Base-by-base conservation (phyloP, 2,888 invertebrate species). In the Campoplex capitator region DNA sequence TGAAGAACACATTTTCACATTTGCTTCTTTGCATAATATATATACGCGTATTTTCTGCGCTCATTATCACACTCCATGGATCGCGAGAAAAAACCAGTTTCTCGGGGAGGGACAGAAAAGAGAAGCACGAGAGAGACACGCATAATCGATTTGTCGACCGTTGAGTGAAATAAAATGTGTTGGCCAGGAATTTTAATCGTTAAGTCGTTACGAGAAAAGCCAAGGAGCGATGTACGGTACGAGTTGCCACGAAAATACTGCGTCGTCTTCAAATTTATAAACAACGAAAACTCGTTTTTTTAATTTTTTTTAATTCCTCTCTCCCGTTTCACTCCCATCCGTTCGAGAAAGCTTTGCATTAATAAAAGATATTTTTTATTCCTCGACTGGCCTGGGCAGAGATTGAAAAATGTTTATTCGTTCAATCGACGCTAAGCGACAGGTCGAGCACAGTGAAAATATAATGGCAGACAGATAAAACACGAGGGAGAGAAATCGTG, bases 81-180 rank as follows among this genome's bases (percentile, higher is more conserved):
- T 35, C 32, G 58, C 3, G 8, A 18, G 28, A 28, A 54, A 38
- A 76, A 76, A 83, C 86, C 65, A 71, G 75, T 79, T 86, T 65
- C 42, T 54, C 45, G 65, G n/a, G 23, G 23, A 23, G 23, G 23
- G 67, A 68, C 7, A 48, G 13, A 38, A 45, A 68, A 58, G 54
- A 87, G 78, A 68, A 83, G 85, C 23, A 78, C 70, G 82, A 70
- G 75, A 78, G 76, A 81, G 65, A 74, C 23, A 23, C 65, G 65
- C 42, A 62, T 86, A 85, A 84, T 83, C 85, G 83, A 88, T 89
- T 89, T 86, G 86, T 89, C 86, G 83, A 68, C 42, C 48, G 38
- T 65, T 28, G 70, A 70, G 65, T 56, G 56, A 23, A 80, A 79
- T 62, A 54, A 80, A 78, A 75, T 78, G 85, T 58, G 56, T 74